Base-by-base conservation (phyloP, 37 sponge, comb jelly and placozoan genomes). In the Haliclona indistincta region DNA sequence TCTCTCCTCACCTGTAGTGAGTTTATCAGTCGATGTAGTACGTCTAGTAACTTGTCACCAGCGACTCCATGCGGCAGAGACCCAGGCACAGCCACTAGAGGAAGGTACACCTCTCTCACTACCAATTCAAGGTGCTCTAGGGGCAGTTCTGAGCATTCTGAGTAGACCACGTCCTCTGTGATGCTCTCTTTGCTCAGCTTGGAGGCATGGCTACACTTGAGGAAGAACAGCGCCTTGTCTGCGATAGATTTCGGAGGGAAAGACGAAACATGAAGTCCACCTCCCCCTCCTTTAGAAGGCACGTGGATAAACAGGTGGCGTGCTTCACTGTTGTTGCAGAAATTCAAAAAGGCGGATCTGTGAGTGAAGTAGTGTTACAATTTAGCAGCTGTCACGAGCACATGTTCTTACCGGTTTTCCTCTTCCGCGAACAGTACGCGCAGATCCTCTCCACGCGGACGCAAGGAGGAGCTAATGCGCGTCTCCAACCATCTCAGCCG, bases 401-500 rank as follows among this genome's bases (percentile, higher is more conserved):
- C 6, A 17, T 8, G 5, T 42, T 25, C 68, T 49, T 4, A 84
- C 89, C 85, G 84, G 60, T 78, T 80, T 10, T 72, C 67, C 39
- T 79, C 77, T 49, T 84, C 81, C 4, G 73, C 35, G 30, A 87
- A 81, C 17, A 88, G 56, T 29, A 32, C 43, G 19, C 81, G 76
- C 15, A 91, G 53, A 34, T 95, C 86, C 28, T 91, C 89, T 0
- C 89, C 81, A 41, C 63, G 64, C 2, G 89, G 85, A 23, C 68
- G 77, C n/a, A 95, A 82, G 45, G 97, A 92, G 11, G 91, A 86
- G 67, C 79, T 77, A 34, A 96, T 81, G 20, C 95, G 74, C 39
- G 67, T 69, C 67, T 96, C 94, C 35, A 96, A 53, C 87, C 94
- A 96, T 23, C 88, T 63, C 55, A 96, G 74, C 30, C 97, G 62